phyloP scores from a whole-genome alignment of 2,797 vertebrate species.

The Prionace glauca region DNA sequence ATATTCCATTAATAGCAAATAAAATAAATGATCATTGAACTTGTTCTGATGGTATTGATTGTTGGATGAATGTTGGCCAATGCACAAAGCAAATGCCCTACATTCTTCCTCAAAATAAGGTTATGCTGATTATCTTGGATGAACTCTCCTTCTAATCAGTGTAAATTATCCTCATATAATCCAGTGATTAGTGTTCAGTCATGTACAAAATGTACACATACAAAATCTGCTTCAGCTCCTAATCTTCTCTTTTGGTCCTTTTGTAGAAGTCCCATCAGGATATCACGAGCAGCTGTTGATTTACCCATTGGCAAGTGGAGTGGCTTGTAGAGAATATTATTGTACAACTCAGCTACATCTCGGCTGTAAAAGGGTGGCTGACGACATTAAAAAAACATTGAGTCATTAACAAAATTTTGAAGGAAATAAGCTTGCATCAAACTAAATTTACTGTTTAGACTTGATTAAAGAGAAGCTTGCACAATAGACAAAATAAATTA shows the following conservation, averaged over 20 bases:
- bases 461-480: not conserved
- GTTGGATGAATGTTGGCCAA: not conserved
- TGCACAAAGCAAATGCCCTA: not conserved
- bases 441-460: not conserved
- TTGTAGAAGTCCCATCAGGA: conserved; percentile 83
- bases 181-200: not conserved
- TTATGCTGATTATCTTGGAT: not conserved
- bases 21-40: not conserved
- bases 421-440: not conserved
- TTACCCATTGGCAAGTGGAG: conserved; percentile 78
- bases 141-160: not conserved
- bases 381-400: not conserved
- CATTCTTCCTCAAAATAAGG: not conserved
- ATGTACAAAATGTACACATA: conserved; percentile 50
- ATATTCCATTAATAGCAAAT: not conserved
- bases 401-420: not conserved
- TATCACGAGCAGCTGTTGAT: conserved; percentile 75
- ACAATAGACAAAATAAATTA: not conserved
- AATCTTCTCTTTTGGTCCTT: conserved; percentile 84
- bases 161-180: not conserved
- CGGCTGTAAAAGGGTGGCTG: conserved; percentile 92
- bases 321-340: conserved; percentile 84
- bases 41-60: not conserved
- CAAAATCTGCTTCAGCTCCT: conserved; percentile 89
- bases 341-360: conserved; percentile 89